Evolutionary conservation across 2,113 vertebrate genomes (phyloP), one percentile per base, ranked within the genome.

Genomic region (Anguilla japonica): DNA sequence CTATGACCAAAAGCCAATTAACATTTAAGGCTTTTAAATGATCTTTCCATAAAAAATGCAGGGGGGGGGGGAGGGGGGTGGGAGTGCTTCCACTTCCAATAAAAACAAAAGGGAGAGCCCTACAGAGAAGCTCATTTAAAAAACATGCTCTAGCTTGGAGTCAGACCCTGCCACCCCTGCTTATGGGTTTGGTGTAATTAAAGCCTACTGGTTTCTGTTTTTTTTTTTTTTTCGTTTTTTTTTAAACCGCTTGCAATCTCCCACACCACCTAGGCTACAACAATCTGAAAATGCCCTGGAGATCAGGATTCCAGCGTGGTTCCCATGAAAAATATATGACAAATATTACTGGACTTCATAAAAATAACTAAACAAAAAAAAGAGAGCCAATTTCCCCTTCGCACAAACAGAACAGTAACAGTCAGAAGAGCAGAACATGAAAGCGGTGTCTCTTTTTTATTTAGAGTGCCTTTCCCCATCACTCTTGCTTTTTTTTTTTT

Each of bases 1-100:
- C 86, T 87, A 78, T 67, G 80, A 85, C 89, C 92, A 92, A 89
- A 92, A 91, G 88, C 83, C 26, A 85, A 85, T 88, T 83, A 92
- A 92, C 88, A 90, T 90, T 87, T 83, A 78, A 90, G 85, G 43
- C 40, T 34, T n/a, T 63, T 78, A 50, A 84, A 78, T 71, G 40
- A 85, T 53, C 71, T 50, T 11, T 78, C 84, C 43, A 84, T 78
- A n/a, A 63, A 16, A 71, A 63, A 22, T 43, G 57, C 60, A 63
- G 53, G 15, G 40, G n/a, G 63, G 20, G 20, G 26, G 71, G 43
- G 46, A 84, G 78, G 14, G 40, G n/a, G 41, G 22, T 5, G 46
- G 75, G 78, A 46, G 9, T 15, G 0, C 46, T 53, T 50, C 18
- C 5, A 46, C 29, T 75, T 53, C 67, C 26, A 84, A 34, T 50